phyloP scores from a whole-genome alignment of 2,113 vertebrate species.

The Meles meles region DNA sequence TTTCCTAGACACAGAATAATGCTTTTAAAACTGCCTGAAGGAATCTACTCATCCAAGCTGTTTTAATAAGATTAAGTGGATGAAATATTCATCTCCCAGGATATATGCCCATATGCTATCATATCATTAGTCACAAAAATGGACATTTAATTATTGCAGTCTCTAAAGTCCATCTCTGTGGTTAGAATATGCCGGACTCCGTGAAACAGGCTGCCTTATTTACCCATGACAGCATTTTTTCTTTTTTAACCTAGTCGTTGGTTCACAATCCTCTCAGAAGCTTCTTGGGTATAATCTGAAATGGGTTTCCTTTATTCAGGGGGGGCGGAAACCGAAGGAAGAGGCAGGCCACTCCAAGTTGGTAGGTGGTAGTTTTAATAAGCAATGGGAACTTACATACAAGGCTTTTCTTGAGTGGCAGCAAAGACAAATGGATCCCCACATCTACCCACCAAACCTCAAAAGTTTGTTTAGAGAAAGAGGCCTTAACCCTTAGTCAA shows the following conservation, averaged over 20 bases:
- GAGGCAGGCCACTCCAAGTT: neutral
- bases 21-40: conserved; percentile 30
- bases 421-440: neutral
- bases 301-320: neutral
- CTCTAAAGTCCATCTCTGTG: neutral
- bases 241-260: neutral
- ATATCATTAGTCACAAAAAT: neutral
- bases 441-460: neutral
- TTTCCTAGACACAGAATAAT: neutral
- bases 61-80: conserved; percentile 24
- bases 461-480: neutral
- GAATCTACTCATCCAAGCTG: conserved; percentile 1
- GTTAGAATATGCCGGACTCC: neutral
- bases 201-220: neutral
- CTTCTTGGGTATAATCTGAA: neutral
- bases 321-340: neutral
- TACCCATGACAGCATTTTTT: neutral
- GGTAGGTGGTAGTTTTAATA: neutral
- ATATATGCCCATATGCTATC: neutral
- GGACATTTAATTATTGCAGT: neutral
- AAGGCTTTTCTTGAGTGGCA: neutral
- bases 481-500: neutral
- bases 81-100: conserved; percentile 19
- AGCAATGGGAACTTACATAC: neutral
- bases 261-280: neutral